A percentile compares a stretch with the other conserved stretches of the same genome.
phyloP scores from a whole-genome alignment of 2,888 invertebrate species.

The Tenthredo livida region DNA sequence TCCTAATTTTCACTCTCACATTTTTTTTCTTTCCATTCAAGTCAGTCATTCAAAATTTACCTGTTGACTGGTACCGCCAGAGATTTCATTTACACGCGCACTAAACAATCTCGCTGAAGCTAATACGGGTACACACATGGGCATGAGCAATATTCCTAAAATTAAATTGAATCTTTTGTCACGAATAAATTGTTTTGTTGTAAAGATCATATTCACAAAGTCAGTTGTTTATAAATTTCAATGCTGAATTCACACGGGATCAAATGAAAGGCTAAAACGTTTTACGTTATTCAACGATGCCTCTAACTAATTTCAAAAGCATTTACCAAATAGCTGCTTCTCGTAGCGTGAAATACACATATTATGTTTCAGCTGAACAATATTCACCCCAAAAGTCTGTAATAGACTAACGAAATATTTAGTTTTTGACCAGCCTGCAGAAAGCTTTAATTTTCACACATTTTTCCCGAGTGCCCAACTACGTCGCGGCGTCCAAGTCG shows the following conservation, averaged over 20 bases:
- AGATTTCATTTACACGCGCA: background rate
- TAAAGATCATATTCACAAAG: background rate
- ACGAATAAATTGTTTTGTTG: constrained; percentile 4
- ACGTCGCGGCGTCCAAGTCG: background rate
- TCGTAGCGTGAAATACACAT: background rate
- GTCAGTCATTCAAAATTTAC: background rate
- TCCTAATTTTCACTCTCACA: background rate
- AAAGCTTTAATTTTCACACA: background rate
- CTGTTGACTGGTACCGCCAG: background rate
- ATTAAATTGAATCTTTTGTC: background rate
- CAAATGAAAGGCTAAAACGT: background rate
- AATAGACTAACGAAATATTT: background rate
- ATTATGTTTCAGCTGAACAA: background rate
- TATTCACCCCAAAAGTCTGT: background rate
- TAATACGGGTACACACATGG: background rate
- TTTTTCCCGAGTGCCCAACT: background rate
- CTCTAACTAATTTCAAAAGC: background rate
- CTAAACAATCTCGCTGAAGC: background rate
- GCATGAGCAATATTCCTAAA: background rate
- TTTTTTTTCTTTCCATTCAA: background rate
- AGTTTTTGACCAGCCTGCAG: background rate
- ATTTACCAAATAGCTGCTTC: background rate
- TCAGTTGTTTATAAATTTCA: background rate
- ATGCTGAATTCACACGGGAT: background rate
- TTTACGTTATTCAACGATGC: background rate